Evolutionary conservation across 2,797 vertebrate genomes (phyloP).

Genomic region (Labeo calbasu): DNA sequence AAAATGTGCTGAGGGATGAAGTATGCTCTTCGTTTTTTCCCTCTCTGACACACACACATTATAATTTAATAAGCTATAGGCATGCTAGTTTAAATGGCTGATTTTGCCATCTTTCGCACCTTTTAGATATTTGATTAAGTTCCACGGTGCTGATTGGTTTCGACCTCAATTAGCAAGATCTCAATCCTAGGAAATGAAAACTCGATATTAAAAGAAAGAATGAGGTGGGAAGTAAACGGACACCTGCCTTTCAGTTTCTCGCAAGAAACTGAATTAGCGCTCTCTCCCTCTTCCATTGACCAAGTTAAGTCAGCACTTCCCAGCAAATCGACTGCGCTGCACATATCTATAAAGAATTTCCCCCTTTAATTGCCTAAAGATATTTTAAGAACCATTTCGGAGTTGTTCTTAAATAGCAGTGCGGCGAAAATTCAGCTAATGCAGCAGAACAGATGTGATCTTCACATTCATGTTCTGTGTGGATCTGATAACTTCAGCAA

Average conservation of each 20-base stretch:
- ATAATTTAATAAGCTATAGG: conserved; percentile 57
- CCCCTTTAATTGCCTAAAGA: conserved; percentile 44
- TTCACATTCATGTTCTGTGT: conserved; percentile 16
- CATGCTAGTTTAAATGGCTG: conserved; percentile 71
- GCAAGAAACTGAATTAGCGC: conserved; percentile 63
- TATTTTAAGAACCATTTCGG: conserved; percentile 48
- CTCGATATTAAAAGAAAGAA: conserved; percentile 59
- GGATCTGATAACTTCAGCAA: conserved; percentile 37
- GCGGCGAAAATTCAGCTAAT: conserved; percentile 9
- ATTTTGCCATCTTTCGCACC: conserved; percentile 69
- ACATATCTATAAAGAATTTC: conserved; percentile 42
- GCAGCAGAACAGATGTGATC: conserved; percentile 33
- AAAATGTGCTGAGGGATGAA: neutral
- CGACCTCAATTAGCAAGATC: conserved; percentile 72
- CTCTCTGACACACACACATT: conserved; percentile 45
- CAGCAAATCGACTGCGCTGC: conserved; percentile 47
- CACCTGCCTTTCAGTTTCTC: conserved; percentile 62
- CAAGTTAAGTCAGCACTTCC: conserved; percentile 57
- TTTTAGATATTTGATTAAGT: conserved; percentile 73
- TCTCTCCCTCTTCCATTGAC: conserved; percentile 56
- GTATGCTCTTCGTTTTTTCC: conserved; percentile 20
- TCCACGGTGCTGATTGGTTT: conserved; percentile 68
- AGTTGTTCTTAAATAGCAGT: conserved; percentile 31
- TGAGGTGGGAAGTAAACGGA: conserved; percentile 60
- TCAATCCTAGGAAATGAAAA: conserved; percentile 68